These are phyloP conservation scores for Phoebastria nigripes DNA, from an alignment of 2,797 vertebrate genomes.

Conservation along the genomic window DNA sequence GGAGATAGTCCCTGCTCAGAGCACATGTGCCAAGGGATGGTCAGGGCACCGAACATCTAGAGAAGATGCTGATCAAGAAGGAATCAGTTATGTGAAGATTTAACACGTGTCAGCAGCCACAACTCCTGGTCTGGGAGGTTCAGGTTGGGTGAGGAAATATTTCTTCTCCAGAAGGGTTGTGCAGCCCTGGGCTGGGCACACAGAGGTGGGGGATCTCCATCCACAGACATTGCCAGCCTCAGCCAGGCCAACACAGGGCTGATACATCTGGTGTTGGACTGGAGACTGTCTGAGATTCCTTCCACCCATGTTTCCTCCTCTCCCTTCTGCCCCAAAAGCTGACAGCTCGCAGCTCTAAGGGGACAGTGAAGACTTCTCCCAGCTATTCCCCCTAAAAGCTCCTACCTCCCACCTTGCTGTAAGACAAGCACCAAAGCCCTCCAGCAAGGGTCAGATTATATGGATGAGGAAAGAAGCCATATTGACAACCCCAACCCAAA, in stretches of 20 bases:
- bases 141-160: not conserved
- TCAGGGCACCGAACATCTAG: not conserved
- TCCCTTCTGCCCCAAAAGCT: not conserved
- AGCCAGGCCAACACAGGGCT: not conserved
- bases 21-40: rapidly evolving
- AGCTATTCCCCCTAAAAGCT: not conserved
- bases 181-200: too few relatives aligned
- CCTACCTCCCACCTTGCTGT: not conserved
- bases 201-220: not conserved
- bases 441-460: too few relatives aligned
- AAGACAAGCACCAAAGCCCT: not conserved
- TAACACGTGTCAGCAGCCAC: not conserved
- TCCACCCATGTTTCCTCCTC: rapidly evolving
- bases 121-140: not conserved
- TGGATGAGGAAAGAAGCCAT: not conserved
- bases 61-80: not conserved
- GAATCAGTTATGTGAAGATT: too few relatives aligned
- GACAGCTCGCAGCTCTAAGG: not conserved
- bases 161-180: not conserved
- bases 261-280: not conserved
- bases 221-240: not conserved
- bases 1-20: not conserved
- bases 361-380: not conserved
- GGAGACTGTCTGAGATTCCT: not conserved
- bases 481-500: not conserved